A percentile compares a stretch with the other conserved stretches of the same genome.
Conservation (phyloP, 2,888 invertebrate genomes). For the Cyrtodaria siliqua region DNA sequence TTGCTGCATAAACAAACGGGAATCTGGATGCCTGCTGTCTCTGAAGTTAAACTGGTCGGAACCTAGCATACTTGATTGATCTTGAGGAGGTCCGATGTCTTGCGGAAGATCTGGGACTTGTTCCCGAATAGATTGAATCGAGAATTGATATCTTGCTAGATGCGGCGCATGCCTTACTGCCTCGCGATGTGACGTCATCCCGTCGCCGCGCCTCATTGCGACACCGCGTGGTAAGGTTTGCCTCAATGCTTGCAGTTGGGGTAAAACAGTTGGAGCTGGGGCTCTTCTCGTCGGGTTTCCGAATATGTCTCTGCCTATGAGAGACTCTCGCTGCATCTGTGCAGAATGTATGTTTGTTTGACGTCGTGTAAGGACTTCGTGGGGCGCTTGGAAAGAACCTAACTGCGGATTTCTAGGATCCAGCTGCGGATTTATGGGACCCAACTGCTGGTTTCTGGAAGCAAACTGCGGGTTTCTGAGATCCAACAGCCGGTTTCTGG, state of each 20-base stretch:
- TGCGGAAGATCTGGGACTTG: neutral
- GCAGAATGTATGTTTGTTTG: neutral
- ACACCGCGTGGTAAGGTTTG: conserved; percentile 4
- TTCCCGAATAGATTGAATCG: neutral
- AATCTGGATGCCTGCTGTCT: too few species aligned
- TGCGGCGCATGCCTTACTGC: conserved; percentile 4
- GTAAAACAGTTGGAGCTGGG: too few species aligned
- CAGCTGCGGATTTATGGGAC: neutral
- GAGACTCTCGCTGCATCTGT: too few species aligned
- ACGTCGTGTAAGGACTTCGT: neutral
- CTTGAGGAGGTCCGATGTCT: conserved; percentile 5
- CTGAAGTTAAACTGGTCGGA: too few species aligned
- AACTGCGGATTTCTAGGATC: neutral
- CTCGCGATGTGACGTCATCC: conserved; percentile 9
- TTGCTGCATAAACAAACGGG: too few species aligned
- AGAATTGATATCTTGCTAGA: neutral
- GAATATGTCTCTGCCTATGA: too few species aligned
- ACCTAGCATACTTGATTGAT: neutral
- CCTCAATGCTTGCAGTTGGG: neutral
- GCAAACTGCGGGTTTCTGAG: neutral
- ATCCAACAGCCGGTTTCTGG: neutral
- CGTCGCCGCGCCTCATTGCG: conserved; percentile 13
- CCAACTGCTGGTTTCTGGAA: neutral
- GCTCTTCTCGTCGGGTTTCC: too few species aligned
- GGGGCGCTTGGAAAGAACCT: neutral